Conservation (phyloP, 2,888 invertebrate genomes). For the Magallana nippona region DNA sequence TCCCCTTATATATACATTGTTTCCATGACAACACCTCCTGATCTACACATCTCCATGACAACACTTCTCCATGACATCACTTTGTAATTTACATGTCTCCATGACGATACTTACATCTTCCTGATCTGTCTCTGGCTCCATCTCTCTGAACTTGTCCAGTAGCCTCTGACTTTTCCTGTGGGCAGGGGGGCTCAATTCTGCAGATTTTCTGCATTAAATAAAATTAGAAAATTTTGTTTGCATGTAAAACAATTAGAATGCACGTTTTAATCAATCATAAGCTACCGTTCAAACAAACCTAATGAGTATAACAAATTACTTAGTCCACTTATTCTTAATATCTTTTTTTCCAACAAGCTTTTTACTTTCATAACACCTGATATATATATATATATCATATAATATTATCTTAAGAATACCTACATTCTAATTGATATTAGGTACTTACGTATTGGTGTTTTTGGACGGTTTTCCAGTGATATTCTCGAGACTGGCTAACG, state of each 20-base stretch:
- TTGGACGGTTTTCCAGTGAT: conserved; percentile 68
- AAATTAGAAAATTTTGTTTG: too few species aligned
- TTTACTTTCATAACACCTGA: background rate
- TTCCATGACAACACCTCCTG: too few species aligned
- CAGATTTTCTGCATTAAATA: conserved; percentile 15
- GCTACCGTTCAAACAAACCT: too few species aligned
- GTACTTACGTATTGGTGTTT: conserved; percentile 45
- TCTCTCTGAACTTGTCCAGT: conserved; percentile 58
- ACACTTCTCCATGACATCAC: too few species aligned
- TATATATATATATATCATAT: too few species aligned
- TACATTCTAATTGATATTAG: background rate
- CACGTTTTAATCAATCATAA: too few species aligned
- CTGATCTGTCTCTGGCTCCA: conserved; percentile 67
- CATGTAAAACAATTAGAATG: too few species aligned
- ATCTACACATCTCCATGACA: too few species aligned
- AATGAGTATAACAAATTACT: too few species aligned
- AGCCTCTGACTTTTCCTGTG: conserved; percentile 61
- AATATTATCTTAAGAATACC: background rate
- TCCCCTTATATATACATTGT: too few species aligned
- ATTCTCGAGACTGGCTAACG: conserved; percentile 72
- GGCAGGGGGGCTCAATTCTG: conserved; percentile 55
- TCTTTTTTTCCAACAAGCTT: too few species aligned
- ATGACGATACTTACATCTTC: conserved; percentile 63
- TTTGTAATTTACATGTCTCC: background rate
- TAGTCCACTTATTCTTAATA: too few species aligned